phyloP scores from a whole-genome alignment of 1,140 invertebrate genomes.

The Drosophila setifemur region DNA sequence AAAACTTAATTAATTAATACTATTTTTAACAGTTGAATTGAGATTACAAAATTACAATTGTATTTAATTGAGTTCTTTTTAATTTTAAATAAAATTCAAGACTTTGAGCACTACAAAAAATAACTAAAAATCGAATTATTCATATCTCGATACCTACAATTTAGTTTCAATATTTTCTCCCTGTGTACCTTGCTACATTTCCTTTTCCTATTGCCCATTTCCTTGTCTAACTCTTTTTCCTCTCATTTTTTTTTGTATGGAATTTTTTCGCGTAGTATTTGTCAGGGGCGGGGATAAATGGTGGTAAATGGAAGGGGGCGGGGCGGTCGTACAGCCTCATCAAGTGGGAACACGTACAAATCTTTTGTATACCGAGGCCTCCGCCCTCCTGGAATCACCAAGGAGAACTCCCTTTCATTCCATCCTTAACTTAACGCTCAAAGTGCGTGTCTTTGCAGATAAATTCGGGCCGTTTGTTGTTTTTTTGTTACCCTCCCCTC shows the following conservation, averaged over 20 bases:
- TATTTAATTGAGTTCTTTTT: no score
- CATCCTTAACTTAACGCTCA: constrained; percentile 35
- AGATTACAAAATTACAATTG: no score
- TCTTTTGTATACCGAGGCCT: constrained; percentile 59
- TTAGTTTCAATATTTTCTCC: background rate
- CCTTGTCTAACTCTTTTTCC: constrained; percentile 1
- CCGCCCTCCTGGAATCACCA: no score
- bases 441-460: constrained; percentile 62
- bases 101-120: no score
- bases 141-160: no score
- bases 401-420: constrained; percentile 7
- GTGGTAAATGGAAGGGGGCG: background rate
- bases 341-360: constrained; percentile 78
- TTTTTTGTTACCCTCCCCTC: no score
- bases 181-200: background rate
- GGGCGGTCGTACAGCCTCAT: constrained; percentile 40
- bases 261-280: constrained; percentile 46
- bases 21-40: no score
- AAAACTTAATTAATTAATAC: no score
- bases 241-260: constrained; percentile 5
- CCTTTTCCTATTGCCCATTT: background rate
- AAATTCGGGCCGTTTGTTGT: constrained; percentile 26
- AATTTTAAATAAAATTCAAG: no score
- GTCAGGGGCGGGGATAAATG: background rate
- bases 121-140: no score